Evolutionary conservation across 2,113 vertebrate genomes (phyloP).

Genomic region (Labeo catla): DNA sequence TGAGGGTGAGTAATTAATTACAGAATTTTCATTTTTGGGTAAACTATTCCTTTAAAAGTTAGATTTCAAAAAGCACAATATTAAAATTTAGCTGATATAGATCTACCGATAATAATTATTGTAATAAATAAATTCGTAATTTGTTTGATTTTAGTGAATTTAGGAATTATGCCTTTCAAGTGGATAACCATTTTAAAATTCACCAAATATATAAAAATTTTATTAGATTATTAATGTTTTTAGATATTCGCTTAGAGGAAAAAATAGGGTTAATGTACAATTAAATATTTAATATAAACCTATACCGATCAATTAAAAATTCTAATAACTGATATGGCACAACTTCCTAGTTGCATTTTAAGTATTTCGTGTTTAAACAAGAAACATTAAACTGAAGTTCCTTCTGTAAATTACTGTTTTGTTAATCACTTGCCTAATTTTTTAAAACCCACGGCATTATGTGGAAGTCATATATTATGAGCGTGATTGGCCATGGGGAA

Average conservation of each 20-base stretch:
- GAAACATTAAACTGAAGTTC: not conserved
- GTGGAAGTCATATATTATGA: constrained; percentile 43
- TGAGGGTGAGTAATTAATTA: no score
- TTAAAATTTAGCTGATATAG: not conserved
- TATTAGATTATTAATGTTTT: not conserved
- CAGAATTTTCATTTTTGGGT: no score
- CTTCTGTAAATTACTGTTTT: not conserved
- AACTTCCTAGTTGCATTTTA: not conserved
- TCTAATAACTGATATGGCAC: not conserved
- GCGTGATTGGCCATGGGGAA: constrained; percentile 42
- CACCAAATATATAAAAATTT: not conserved
- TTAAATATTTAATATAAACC: not conserved
- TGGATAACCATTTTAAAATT: not conserved
- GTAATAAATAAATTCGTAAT: not conserved
- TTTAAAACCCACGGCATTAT: constrained; percentile 25
- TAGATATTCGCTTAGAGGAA: not conserved
- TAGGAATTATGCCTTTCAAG: not conserved
- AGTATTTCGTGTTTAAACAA: not conserved
- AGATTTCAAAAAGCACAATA: not conserved
- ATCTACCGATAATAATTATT: not conserved
- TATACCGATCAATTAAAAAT: not conserved
- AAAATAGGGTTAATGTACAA: not conserved
- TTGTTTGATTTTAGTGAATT: not conserved
- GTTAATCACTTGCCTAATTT: constrained; percentile 26
- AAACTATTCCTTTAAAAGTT: not conserved